phyloP scores from a whole-genome alignment of 2,888 invertebrate genomes.

The Pantelozetes paolii region DNA sequence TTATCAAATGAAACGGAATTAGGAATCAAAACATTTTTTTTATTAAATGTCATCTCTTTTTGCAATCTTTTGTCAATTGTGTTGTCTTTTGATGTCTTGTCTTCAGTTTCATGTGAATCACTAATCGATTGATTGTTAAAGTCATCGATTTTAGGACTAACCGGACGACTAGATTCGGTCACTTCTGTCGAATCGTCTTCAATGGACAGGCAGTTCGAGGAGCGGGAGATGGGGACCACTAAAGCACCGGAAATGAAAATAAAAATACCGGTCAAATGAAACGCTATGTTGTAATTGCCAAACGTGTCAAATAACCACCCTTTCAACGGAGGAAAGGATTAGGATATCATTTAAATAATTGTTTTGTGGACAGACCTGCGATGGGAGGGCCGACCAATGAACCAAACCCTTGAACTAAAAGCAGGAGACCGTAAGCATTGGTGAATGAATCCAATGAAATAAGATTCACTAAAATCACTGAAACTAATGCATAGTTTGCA shows the following conservation, averaged over 20 bases:
- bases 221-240: conserved; percentile 53
- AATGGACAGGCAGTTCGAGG: conserved; percentile 12
- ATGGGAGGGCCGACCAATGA: conserved; percentile 84
- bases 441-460: conserved; percentile 86
- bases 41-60: conserved; percentile 7
- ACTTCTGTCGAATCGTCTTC: conserved; percentile 21
- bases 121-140: conserved; percentile 1
- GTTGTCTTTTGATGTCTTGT: not conserved
- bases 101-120: not conserved
- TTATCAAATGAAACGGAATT: not conserved
- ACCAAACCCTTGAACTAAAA: conserved; percentile 82
- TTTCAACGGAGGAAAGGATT: conserved; percentile 51
- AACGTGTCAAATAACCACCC: conserved; percentile 78
- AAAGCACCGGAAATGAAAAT: conserved; percentile 70
- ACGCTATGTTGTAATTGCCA: conserved; percentile 67
- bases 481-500: conserved; percentile 84
- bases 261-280: conserved; percentile 74
- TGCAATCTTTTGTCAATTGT: not conserved
- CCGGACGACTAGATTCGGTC: conserved; percentile 34
- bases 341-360: not conserved
- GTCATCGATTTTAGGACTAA: conserved; percentile 21
- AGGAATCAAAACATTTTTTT: conserved; percentile 4
- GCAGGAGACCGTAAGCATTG: conserved; percentile 79
- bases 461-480: conserved; percentile 81
- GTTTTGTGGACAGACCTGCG: conserved; percentile 63